Percentiles rank a stretch among this genome's conserved stretches.
phyloP scores from a whole-genome alignment of 2,797 vertebrate species.

The Atherinosoma microstoma region DNA sequence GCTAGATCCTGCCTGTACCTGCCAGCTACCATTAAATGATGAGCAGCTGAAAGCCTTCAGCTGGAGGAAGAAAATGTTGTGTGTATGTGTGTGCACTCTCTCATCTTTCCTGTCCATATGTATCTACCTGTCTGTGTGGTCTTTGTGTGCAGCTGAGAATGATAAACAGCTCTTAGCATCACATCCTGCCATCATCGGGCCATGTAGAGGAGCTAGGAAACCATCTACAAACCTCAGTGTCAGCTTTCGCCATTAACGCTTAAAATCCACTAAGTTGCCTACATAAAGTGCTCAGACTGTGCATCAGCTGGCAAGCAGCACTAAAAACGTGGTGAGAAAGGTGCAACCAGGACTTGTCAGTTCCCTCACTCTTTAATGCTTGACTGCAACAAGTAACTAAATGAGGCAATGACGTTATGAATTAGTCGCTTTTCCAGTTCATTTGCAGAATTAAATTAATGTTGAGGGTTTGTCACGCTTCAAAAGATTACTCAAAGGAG shows the following conservation, averaged over 20 bases:
- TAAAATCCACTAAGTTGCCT: conserved; percentile 57
- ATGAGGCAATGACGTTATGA: conserved; percentile 35
- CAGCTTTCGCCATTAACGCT: conserved; percentile 62
- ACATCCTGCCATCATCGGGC: conserved; percentile 51
- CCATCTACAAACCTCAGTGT: conserved; percentile 49
- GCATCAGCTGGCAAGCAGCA: conserved; percentile 41
- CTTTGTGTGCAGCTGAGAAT: conserved; percentile 35
- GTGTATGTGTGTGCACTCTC: not conserved
- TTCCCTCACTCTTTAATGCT: conserved; percentile 39
- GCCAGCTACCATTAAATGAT: conserved; percentile 46
- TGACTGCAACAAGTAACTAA: conserved; percentile 31
- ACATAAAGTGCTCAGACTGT: conserved; percentile 43
- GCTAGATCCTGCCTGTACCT: conserved; percentile 49
- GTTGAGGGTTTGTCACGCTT: conserved; percentile 42
- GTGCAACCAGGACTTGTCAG: conserved; percentile 40
- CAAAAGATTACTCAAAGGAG: conserved; percentile 9
- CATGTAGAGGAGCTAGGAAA: conserved; percentile 63
- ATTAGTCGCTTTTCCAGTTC: conserved; percentile 68
- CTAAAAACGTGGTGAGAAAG: conserved; percentile 33
- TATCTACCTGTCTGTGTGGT: conserved; percentile 28
- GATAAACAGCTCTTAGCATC: conserved; percentile 62
- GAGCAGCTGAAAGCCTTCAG: conserved; percentile 40
- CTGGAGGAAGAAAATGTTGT: conserved; percentile 27
- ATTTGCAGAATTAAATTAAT: conserved; percentile 63
- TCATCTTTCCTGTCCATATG: conserved; percentile 32